Conservation (phyloP, 2,797 vertebrate genomes). For the Leuciscus waleckii region DNA sequence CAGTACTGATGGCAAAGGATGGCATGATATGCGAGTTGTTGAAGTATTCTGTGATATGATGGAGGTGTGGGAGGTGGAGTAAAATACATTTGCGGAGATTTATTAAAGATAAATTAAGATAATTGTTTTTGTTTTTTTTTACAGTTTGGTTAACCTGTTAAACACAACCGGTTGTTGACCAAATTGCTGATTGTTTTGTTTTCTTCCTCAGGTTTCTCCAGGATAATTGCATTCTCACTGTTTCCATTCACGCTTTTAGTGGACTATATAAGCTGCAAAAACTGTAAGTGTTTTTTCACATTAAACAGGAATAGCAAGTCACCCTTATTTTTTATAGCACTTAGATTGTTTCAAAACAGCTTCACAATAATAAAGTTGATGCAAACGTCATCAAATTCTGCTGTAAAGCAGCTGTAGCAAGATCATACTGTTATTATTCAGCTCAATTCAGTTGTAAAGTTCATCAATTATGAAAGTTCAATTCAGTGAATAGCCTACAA, state of each 20-base stretch:
- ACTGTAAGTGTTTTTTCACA: slow-evolving; percentile 65
- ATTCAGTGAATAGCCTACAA: not conserved
- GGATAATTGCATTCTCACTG: slow-evolving; percentile 68
- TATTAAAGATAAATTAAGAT: not conserved
- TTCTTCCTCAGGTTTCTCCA: slow-evolving; percentile 70
- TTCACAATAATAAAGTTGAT: not conserved
- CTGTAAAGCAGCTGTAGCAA: not conserved
- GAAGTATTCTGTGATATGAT: not conserved
- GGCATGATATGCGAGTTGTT: not conserved
- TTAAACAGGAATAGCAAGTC: not conserved
- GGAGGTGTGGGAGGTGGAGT: not conserved
- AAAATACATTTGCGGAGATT: not conserved
- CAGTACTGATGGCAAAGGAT: not conserved
- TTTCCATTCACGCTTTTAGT: slow-evolving; percentile 71
- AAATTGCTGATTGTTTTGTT: not conserved
- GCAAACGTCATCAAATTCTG: not conserved
- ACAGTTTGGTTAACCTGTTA: not conserved
- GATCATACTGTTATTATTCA: not conserved
- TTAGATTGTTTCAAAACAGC: not conserved
- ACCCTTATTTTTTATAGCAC: not conserved
- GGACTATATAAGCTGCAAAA: slow-evolving; percentile 72
- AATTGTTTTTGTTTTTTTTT: no score
- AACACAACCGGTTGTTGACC: not conserved
- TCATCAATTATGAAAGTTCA: not conserved
- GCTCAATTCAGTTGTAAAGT: not conserved